Evolutionary conservation across 2,113 vertebrate genomes (phyloP).

Genomic region (Typhlomys cinereus): DNA sequence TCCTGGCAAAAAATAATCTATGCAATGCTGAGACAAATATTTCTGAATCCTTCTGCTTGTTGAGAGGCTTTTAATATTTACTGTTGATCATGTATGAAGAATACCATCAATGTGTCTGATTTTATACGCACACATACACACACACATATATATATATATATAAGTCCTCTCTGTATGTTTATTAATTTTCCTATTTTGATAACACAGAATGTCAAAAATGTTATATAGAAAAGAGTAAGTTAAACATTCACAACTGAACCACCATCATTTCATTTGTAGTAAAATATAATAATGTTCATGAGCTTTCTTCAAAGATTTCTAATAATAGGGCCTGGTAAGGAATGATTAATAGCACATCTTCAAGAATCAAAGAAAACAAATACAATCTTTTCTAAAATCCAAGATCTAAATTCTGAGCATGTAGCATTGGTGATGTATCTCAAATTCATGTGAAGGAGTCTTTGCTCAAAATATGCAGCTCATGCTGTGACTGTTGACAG

Average conservation of each 20-base stretch:
- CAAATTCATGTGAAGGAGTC: conserved; percentile 55
- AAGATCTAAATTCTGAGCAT: conserved; percentile 47
- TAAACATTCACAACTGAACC: neutral
- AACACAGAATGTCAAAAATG: too few species aligned
- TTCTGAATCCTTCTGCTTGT: neutral
- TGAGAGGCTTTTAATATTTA: neutral
- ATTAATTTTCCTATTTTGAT: too few species aligned
- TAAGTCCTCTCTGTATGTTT: too few species aligned
- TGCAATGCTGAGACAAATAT: neutral
- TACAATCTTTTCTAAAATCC: neutral
- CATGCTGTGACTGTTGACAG: conserved; percentile 49
- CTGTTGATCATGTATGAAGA: neutral
- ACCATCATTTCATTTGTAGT: neutral
- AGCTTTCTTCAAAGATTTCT: neutral
- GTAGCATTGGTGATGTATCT: neutral
- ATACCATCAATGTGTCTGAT: neutral
- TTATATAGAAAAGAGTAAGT: too few species aligned
- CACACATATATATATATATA: neutral
- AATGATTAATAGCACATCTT: conserved; percentile 18
- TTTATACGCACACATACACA: too few species aligned
- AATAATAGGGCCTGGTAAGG: neutral
- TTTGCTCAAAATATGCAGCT: conserved; percentile 48
- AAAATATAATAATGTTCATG: conserved; percentile 39
- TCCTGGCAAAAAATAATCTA: neutral
- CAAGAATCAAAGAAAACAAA: conserved; percentile 37